phyloP scores from a whole-genome alignment of 2,797 vertebrate genomes.

The Carcharodon carcharias region DNA sequence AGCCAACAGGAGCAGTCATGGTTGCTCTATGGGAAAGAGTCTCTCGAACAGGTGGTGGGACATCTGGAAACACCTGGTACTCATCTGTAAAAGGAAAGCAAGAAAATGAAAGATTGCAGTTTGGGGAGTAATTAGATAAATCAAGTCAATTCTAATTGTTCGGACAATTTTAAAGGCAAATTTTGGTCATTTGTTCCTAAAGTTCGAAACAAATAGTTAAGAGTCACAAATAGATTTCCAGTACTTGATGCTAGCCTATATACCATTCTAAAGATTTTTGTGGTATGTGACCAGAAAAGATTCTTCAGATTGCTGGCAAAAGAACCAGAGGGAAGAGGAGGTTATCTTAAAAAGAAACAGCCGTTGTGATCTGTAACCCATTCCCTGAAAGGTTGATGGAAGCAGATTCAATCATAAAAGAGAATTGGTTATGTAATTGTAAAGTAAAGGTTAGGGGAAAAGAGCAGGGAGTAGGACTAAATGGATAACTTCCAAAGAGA shows the following conservation, averaged over 20 bases:
- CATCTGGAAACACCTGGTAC: conserved; percentile 66
- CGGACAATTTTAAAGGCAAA: background rate
- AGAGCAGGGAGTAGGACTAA: background rate
- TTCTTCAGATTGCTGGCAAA: background rate
- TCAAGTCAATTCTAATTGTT: background rate
- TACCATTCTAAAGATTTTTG: background rate
- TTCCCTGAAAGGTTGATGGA: background rate
- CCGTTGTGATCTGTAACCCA: background rate
- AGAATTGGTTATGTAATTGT: background rate
- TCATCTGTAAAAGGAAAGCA: conserved; percentile 63
- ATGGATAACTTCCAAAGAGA: background rate
- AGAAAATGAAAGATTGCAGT: conserved; percentile 20
- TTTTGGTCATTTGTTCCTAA: background rate
- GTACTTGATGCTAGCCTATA: background rate
- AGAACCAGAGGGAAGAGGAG: background rate
- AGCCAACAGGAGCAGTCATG: conserved; percentile 59
- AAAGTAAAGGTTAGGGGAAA: background rate
- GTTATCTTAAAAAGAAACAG: background rate
- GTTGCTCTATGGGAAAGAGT: conserved; percentile 58
- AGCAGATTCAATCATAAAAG: background rate
- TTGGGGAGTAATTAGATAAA: background rate
- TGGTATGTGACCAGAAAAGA: background rate
- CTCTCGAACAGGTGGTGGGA: conserved; percentile 66
- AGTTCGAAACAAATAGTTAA: background rate
- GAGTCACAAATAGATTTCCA: background rate